These are phyloP conservation scores for Leucozona laternaria DNA, from an alignment of 2,888 invertebrate species.

Conservation along the genomic window DNA sequence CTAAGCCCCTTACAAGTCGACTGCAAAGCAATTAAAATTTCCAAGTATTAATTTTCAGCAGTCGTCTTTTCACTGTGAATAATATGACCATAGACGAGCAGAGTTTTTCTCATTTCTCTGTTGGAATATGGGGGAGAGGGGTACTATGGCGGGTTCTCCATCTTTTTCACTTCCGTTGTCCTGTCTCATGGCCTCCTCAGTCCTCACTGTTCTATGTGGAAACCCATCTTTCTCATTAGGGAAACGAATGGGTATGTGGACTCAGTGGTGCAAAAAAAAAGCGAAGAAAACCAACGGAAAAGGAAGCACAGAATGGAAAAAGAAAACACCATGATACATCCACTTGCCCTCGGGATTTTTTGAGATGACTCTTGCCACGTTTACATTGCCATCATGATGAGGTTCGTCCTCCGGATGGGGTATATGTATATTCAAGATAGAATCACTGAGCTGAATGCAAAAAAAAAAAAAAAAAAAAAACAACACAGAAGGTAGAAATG, in stretches of 20 bases:
- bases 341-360: slow-evolving; percentile 74
- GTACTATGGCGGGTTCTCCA: not conserved
- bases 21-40: slow-evolving; percentile 75
- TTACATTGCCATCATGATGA: slow-evolving; percentile 75
- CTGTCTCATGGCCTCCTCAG: slow-evolving; percentile 14
- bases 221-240: slow-evolving; percentile 73
- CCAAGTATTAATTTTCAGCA: slow-evolving; percentile 74
- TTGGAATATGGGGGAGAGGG: slow-evolving; percentile 8
- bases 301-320: slow-evolving; percentile 57
- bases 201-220: slow-evolving; percentile 20
- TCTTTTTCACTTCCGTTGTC: slow-evolving; percentile 38
- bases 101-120: slow-evolving; percentile 31
- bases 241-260: slow-evolving; percentile 71
- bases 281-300: slow-evolving; percentile 46
- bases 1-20: slow-evolving; percentile 68
- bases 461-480: slow-evolving; percentile 13
- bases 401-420: slow-evolving; percentile 66
- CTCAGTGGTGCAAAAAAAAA: slow-evolving; percentile 43
- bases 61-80: slow-evolving; percentile 69
- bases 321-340: slow-evolving; percentile 75
- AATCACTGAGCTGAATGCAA: slow-evolving; percentile 50
- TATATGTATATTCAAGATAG: slow-evolving; percentile 54
- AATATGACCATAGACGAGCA: slow-evolving; percentile 47
- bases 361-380: slow-evolving; percentile 71
- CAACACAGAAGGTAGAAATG: slow-evolving; percentile 28